Evolutionary conservation across 2,113 vertebrate species (phyloP).

Genomic region (Tachycineta bicolor): DNA sequence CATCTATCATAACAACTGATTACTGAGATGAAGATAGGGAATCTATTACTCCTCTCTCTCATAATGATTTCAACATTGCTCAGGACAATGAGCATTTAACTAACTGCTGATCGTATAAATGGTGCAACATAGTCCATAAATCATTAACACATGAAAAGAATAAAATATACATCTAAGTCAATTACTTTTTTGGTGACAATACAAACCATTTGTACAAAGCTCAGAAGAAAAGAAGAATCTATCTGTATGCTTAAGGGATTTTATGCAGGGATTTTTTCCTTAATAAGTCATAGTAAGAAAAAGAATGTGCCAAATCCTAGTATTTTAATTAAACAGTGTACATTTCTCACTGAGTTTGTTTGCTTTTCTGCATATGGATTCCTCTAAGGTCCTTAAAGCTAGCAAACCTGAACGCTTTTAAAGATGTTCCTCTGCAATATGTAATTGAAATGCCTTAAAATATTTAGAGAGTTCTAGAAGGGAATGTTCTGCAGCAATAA

Average conservation of each 20-base stretch:
- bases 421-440: not conserved
- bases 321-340: conserved; percentile 47
- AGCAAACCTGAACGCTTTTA: not conserved
- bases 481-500: conserved; percentile 46
- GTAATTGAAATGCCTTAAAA: conserved; percentile 57
- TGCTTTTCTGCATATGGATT: conserved; percentile 17
- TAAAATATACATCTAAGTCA: not conserved
- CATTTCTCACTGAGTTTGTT: not conserved
- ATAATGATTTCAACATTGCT: conserved; percentile 48
- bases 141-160: not conserved
- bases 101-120: conserved; percentile 3
- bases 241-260: not conserved
- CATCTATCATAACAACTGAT: not conserved
- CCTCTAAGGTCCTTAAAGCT: not conserved
- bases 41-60: not conserved
- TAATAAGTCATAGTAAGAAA: not conserved
- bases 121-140: conserved; percentile 6
- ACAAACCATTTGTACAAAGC: not conserved
- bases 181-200: not conserved
- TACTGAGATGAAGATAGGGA: conserved; percentile 20
- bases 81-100: conserved; percentile 46
- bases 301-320: not conserved
- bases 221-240: not conserved
- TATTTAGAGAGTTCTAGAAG: conserved; percentile 54
- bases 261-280: not conserved